Percentiles rank a stretch among this genome's conserved stretches.
phyloP scores from a whole-genome alignment of 2,888 invertebrate species.

The Torymus texanus region DNA sequence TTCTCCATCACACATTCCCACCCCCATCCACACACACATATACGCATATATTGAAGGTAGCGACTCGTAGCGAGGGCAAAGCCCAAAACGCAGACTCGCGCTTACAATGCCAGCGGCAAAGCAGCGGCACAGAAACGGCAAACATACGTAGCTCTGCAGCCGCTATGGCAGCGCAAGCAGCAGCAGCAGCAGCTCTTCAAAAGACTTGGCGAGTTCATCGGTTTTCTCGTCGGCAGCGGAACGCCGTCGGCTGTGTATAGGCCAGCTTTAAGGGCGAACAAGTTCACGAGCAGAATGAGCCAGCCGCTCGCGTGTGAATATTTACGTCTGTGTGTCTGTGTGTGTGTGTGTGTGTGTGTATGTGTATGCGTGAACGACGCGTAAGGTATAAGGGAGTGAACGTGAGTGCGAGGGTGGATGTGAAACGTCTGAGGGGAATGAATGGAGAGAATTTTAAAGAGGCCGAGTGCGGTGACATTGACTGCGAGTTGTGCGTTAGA shows the following conservation, averaged over 20 bases:
- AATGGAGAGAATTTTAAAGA: conserved; percentile 50
- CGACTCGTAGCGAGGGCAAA: conserved; percentile 12
- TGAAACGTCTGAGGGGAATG: neutral
- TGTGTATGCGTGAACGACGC: neutral
- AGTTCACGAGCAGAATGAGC: conserved; percentile 20
- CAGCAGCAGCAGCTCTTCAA: conserved; percentile 29
- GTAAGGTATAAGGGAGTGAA: neutral
- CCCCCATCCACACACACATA: no score
- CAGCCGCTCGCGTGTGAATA: neutral
- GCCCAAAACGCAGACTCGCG: conserved; percentile 21
- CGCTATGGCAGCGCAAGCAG: no score
- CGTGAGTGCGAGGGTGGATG: neutral
- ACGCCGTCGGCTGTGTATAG: neutral
- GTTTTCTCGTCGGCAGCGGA: conserved; percentile 18
- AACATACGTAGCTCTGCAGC: neutral
- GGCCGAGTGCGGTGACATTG: conserved; percentile 30
- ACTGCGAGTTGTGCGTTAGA: conserved; percentile 13
- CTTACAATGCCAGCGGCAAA: conserved; percentile 6
- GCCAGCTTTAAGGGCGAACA: conserved; percentile 37
- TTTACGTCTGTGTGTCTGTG: neutral
- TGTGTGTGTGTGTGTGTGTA: neutral
- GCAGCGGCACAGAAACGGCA: neutral
- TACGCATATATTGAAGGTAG: neutral
- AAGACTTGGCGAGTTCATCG: conserved; percentile 41
- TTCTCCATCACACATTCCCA: no score